phyloP scores from a whole-genome alignment of 2,113 vertebrate species.

The Poeciliopsis retropinna region DNA sequence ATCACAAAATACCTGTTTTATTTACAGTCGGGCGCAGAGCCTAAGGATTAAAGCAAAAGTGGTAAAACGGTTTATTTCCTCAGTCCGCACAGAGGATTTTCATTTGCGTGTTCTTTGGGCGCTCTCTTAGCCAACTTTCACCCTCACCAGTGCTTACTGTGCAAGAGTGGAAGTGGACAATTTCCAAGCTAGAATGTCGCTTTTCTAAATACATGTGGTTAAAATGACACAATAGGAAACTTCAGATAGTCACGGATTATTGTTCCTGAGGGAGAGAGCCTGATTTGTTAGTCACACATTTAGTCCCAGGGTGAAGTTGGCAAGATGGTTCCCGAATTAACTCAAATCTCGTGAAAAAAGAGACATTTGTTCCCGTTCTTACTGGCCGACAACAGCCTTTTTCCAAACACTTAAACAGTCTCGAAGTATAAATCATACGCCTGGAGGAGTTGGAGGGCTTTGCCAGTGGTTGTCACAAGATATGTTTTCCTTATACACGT shows the following conservation, averaged over 20 bases:
- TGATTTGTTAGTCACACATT: conserved; percentile 36
- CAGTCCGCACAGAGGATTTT: conserved; percentile 5
- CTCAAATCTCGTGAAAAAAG: conserved; percentile 36
- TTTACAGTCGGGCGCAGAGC: conserved; percentile 23
- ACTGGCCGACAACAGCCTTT: conserved; percentile 57
- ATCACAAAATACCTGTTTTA: conserved; percentile 28
- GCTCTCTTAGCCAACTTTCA: conserved; percentile 16
- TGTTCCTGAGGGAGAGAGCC: conserved; percentile 23
- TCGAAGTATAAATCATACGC: conserved; percentile 55
- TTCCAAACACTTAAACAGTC: conserved; percentile 48
- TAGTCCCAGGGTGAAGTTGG: conserved; percentile 28
- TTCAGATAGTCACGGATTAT: conserved; percentile 23
- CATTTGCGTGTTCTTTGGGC: conserved; percentile 27
- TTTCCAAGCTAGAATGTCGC: conserved; percentile 37
- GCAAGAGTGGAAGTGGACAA: conserved; percentile 37
- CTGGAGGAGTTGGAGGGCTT: conserved; percentile 52
- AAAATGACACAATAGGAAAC: conserved; percentile 19
- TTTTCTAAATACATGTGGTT: conserved; percentile 16
- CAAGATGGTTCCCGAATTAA: conserved; percentile 38
- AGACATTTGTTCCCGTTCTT: conserved; percentile 43
- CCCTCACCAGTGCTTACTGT: conserved; percentile 32
- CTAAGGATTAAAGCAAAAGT: conserved; percentile 25
- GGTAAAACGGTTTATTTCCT: conserved; percentile 3
- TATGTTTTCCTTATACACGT: conserved; percentile 66
- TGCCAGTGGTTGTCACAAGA: conserved; percentile 63